Percentiles rank a stretch among this genome's conserved stretches.
Conservation (phyloP, 2,113 vertebrate genomes). For the Muntiacus muntjak region DNA sequence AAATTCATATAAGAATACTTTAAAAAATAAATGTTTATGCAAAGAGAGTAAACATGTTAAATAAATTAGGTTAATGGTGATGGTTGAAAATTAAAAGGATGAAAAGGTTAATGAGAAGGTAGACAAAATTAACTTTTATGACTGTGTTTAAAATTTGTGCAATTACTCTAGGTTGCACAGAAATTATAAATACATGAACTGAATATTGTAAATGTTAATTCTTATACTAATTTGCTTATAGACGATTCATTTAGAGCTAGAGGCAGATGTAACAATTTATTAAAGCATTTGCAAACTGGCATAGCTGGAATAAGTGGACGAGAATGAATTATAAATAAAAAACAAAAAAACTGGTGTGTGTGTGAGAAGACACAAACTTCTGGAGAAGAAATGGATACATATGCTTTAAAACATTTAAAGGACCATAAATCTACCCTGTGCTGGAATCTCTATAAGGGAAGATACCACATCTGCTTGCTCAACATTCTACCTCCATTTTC, state of each 20-base stretch:
- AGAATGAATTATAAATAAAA: slow-evolving; percentile 29
- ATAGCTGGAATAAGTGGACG: not conserved
- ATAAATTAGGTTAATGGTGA: not conserved
- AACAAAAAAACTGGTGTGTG: not conserved
- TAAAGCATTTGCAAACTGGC: slow-evolving; percentile 31
- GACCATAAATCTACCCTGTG: not conserved
- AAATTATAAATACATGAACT: slow-evolving; percentile 45
- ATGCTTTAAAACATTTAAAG: slow-evolving; percentile 27
- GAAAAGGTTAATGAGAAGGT: slow-evolving; percentile 35
- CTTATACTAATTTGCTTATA: slow-evolving; percentile 39
- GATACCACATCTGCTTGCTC: not conserved
- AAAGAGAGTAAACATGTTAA: slow-evolving; percentile 9
- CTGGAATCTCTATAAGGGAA: not conserved
- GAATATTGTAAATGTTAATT: slow-evolving; percentile 41
- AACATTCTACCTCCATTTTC: not conserved
- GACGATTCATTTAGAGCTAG: slow-evolving; percentile 39
- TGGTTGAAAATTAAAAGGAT: slow-evolving; percentile 16
- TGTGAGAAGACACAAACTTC: not conserved
- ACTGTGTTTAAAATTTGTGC: slow-evolving; percentile 35
- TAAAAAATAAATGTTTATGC: slow-evolving; percentile 31
- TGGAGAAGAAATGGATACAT: not conserved
- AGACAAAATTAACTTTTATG: slow-evolving; percentile 35
- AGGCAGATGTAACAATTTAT: slow-evolving; percentile 1
- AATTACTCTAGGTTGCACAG: slow-evolving; percentile 20
- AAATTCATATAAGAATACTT: slow-evolving; percentile 12